Base-by-base conservation (phyloP, 2,797 vertebrate genomes). In the Phataginus tricuspis region DNA sequence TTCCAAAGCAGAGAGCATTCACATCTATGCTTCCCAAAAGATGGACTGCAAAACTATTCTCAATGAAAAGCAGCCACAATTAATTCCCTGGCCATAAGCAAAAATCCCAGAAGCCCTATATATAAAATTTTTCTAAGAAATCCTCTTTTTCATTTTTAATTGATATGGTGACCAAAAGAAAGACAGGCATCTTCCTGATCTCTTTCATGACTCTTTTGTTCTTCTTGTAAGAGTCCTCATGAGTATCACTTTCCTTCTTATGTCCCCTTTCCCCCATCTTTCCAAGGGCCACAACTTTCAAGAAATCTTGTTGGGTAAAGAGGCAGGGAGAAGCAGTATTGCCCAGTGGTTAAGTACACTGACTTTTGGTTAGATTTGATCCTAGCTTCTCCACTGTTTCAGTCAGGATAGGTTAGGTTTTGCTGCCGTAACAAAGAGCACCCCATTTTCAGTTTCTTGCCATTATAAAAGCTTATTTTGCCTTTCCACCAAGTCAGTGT, bases 11-110 rank as follows among this genome's bases (percentile, higher is more conserved):
- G 74, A 90, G 7, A 53, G 7, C 10, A 77, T 82, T 83, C 75
- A 49, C 64, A 79, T 27, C 37, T 39, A 49, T 3, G 4, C 49
- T 94, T 94, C 94, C 80, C 75, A 63, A 31, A 69, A 89, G 45
- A 69, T 55, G 31, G 45, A 15, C n/a, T 72, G 25, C 29, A 88
- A 78, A 96, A 68, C 68, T 88, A 85, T 96, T 92, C 83, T 64
- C 72, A 80, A 55, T 87, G 31, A 96, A 14, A 8, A 84, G 45
- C 21, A 90, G 53, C 39, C 23, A 89, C 37, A 91, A 75, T 95
- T 86, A 97, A 94, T 78, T 96, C 63, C 77, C 78, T 88, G n/a
- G n/a, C n/a, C 82, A 83, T 87, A 5, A 95, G 27, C 6, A 90
- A 97, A 97, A 92, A 18, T 82, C 39, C 71, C 42, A 71, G 63